Evolutionary conservation across 2,797 vertebrate genomes (phyloP).

Genomic region (Poecilia velifera): DNA sequence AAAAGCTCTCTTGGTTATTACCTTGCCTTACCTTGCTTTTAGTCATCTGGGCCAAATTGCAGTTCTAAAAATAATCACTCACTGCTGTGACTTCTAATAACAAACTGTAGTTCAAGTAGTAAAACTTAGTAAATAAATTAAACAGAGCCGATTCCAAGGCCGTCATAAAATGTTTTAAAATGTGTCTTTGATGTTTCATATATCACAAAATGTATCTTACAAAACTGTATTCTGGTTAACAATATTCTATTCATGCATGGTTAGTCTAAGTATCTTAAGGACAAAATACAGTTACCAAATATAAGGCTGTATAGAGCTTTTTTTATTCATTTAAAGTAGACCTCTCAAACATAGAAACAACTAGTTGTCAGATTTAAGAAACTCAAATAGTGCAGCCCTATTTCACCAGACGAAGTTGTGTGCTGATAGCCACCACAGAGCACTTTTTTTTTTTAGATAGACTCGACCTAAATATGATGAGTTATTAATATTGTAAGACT

Average conservation of each 20-base stretch:
- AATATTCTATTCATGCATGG: not conserved
- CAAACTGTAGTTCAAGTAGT: not conserved
- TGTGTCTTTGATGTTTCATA: not conserved
- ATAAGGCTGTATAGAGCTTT: not conserved
- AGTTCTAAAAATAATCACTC: constrained; percentile 49
- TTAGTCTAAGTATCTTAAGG: not conserved
- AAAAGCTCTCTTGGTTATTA: constrained; percentile 61
- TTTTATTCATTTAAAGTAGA: not conserved
- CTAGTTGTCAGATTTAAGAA: not conserved
- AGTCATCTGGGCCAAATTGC: constrained; percentile 36
- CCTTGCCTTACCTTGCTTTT: constrained; percentile 36
- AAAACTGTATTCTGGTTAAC: not conserved
- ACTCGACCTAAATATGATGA: not conserved
- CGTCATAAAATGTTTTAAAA: not conserved
- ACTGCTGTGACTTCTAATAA: constrained; percentile 19
- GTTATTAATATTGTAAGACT: not conserved
- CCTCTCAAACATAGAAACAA: not conserved
- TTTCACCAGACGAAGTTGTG: not conserved
- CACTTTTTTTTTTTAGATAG: not conserved
- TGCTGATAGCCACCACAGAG: not conserved
- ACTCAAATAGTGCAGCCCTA: not conserved
- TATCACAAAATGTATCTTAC: not conserved
- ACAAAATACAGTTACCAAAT: not conserved
- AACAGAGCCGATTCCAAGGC: not conserved
- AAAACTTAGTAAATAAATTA: not conserved